Conservation (phyloP, 2,113 vertebrate species). For the Ranitomeya variabilis region DNA sequence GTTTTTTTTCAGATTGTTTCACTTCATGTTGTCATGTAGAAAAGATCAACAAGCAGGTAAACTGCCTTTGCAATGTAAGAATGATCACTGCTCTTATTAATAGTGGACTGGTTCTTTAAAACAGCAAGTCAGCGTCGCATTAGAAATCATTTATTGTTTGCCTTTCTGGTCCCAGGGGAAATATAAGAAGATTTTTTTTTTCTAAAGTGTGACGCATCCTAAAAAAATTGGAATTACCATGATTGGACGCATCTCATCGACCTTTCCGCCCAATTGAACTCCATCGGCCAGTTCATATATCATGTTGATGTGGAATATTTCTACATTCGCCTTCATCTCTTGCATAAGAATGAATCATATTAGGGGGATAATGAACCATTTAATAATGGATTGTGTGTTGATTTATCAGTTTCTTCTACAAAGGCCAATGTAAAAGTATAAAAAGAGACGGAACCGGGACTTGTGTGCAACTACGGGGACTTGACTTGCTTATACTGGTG, state of each 20-base stretch:
- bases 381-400: slow-evolving; percentile 78
- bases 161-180: neutral
- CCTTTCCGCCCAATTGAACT: slow-evolving; percentile 63
- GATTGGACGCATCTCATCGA: slow-evolving; percentile 59
- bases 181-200: neutral
- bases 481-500: slow-evolving; percentile 33
- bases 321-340: slow-evolving; percentile 61
- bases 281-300: slow-evolving; percentile 65
- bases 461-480: slow-evolving; percentile 48
- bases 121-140: neutral
- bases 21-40: neutral
- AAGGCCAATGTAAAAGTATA: slow-evolving; percentile 72
- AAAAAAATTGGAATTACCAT: slow-evolving; percentile 24
- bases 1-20: neutral
- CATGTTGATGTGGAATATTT: slow-evolving; percentile 64
- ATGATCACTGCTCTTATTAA: neutral
- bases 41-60: neutral
- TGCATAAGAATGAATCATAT: slow-evolving; percentile 74
- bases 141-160: neutral
- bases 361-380: slow-evolving; percentile 80
- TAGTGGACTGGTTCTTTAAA: neutral
- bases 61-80: neutral
- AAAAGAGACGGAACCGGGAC: slow-evolving; percentile 68
- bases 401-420: slow-evolving; percentile 77
- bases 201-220: slow-evolving; percentile 54